A percentile compares a stretch with the other conserved stretches of the same genome.
phyloP scores from a whole-genome alignment of 2,797 vertebrate species.

The Neopelma chrysocephalum region DNA sequence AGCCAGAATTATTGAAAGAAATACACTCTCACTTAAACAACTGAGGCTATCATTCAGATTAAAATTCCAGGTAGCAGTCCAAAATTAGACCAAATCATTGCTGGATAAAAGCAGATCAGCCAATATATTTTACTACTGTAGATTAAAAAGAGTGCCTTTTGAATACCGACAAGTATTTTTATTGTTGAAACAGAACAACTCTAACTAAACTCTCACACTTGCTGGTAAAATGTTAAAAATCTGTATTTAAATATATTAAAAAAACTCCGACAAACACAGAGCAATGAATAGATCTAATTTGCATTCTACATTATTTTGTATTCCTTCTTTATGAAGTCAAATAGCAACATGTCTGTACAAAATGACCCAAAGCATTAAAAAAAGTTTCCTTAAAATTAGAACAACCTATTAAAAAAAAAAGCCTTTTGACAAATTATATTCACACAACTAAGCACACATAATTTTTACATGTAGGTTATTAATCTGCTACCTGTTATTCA shows the following conservation, averaged over 20 bases:
- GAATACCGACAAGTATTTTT: not conserved
- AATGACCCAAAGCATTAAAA: not conserved
- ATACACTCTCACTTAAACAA: not conserved
- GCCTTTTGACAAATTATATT: not conserved
- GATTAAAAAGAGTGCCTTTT: not conserved
- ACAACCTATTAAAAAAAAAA: not conserved
- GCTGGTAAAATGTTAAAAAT: not conserved
- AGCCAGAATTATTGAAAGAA: not conserved
- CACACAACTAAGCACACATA: not conserved
- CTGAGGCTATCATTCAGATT: not conserved
- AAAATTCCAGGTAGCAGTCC: not conserved
- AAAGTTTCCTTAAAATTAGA: not conserved
- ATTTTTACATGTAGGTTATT: not conserved
- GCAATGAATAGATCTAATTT: too few species aligned
- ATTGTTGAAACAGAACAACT: not conserved
- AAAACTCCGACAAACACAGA: not conserved
- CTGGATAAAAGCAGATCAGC: not conserved
- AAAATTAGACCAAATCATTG: not conserved
- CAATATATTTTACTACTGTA: not conserved
- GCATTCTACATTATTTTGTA: not conserved
- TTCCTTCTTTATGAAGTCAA: not conserved
- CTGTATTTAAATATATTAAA: not conserved
- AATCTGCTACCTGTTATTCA: not conserved
- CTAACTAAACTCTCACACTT: not conserved
- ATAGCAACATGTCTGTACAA: not conserved